phyloP scores from a whole-genome alignment of 2,113 vertebrate genomes.

The Tetrao urogallus region DNA sequence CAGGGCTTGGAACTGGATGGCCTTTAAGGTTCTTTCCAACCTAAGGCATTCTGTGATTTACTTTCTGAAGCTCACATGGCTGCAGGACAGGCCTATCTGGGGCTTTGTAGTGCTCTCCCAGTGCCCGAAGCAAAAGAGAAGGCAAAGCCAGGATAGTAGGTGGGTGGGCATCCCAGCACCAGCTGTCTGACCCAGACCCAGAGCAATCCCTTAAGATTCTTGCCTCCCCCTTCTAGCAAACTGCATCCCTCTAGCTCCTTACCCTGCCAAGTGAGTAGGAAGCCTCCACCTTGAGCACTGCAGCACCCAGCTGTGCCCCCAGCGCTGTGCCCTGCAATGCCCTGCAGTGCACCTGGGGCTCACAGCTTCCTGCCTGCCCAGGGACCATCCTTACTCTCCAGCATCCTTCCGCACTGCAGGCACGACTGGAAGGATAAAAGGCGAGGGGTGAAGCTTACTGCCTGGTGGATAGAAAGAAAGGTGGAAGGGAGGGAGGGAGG shows the following conservation, averaged over 20 bases:
- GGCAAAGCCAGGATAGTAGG: background rate
- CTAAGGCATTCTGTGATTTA: background rate
- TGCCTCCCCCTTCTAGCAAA: background rate
- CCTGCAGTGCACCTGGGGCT: background rate
- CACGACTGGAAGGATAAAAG: background rate
- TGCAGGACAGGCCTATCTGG: background rate
- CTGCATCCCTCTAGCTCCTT: background rate
- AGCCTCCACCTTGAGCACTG: background rate
- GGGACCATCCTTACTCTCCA: background rate
- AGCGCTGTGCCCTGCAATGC: background rate
- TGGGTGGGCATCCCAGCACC: background rate
- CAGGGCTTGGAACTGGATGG: too few relatives aligned
- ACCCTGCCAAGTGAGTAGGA: background rate
- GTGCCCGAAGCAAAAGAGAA: background rate
- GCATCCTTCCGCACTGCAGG: background rate
- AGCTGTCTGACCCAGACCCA: background rate
- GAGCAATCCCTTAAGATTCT: background rate
- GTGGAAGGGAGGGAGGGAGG: background rate
- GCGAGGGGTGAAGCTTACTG: background rate
- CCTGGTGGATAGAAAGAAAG: background rate
- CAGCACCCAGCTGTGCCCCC: background rate
- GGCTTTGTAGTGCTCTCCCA: background rate
- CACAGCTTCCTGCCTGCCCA: background rate
- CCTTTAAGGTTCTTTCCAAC: too few relatives aligned
- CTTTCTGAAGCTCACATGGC: background rate